Evolutionary conservation across 2,113 vertebrate species (phyloP), one percentile per base, ranked within the genome.

Genomic region (Vulpes vulpes): DNA sequence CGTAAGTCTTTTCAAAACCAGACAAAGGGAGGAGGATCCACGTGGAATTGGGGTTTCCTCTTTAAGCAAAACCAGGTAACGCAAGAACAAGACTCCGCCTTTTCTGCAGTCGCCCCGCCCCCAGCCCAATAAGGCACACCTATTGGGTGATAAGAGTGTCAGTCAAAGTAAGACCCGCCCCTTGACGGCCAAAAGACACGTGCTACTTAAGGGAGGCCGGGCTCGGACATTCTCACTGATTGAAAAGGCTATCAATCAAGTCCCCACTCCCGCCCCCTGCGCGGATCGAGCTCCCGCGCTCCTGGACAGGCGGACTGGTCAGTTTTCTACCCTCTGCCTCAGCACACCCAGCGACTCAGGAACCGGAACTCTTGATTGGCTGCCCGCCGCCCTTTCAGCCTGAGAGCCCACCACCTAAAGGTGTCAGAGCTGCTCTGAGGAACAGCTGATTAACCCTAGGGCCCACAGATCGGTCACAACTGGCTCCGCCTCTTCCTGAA

Each of bases 181-280:
- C 17, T 78, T 30, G 4, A 22, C n/a, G 15, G 43, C 82, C 81
- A 53, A 76, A 93, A 51, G 51, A 69, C 25, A 11, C 2, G 2
- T 12, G 74, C 38, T 69, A 60, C 32, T 14, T 22, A 38, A 76
- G 30, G 51, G 5, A 20, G 14, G 57, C 25, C n/a, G 11, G 32
- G 8, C 9, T 76, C 73, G 6, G 78, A 43, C 30, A 19, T 93
- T 95, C 53, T 96, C 38, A 86, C 22, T 86, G 59, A 51, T 76
- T 92, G 73, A 30, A 74, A 88, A 32, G 12, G 15, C 67, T 59
- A 86, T 95, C 87, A 57, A 65, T 92, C 71, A 95, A 89, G 51
- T 32, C 27, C 5, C 22, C 27, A 20, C 38, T 67, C 69, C 92
- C 16, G 5, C 62, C 65, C 73, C 38, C 8, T 30, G 19, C 0